Percentiles rank a stretch among this genome's conserved stretches.
phyloP scores from a whole-genome alignment of 2,888 invertebrate genomes.

The Pharmacophagus antenor region DNA sequence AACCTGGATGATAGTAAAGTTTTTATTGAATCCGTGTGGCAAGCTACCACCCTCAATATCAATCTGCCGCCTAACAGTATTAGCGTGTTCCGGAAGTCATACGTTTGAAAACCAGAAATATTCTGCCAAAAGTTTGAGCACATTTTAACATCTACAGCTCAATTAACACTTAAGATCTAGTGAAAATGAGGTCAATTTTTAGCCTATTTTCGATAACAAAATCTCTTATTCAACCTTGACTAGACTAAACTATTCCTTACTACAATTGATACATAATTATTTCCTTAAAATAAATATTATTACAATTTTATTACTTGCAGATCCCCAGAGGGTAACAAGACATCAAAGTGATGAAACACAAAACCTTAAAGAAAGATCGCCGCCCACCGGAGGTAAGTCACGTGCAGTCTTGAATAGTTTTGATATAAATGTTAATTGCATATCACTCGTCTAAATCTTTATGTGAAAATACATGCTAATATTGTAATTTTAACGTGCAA shows the following conservation, averaged over 20 bases:
- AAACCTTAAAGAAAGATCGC: slow-evolving; percentile 54
- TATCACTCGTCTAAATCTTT: neutral
- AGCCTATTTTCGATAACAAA: neutral
- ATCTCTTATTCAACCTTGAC: neutral
- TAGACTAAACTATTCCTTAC: neutral
- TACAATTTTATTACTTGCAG: slow-evolving; percentile 50
- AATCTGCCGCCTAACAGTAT: too few species aligned
- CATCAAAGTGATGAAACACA: slow-evolving; percentile 65
- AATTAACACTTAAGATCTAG: too few species aligned
- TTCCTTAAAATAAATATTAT: neutral
- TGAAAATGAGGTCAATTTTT: too few species aligned
- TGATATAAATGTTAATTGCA: neutral
- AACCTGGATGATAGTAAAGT: too few species aligned
- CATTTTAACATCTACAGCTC: too few species aligned
- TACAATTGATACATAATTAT: neutral
- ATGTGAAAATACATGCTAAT: too few species aligned
- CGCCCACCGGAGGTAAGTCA: slow-evolving; percentile 52
- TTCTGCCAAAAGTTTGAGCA: too few species aligned
- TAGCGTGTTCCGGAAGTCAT: too few species aligned
- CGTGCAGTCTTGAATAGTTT: neutral
- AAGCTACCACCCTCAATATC: too few species aligned
- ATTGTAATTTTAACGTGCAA: too few species aligned
- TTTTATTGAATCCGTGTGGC: too few species aligned
- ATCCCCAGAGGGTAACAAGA: slow-evolving; percentile 68
- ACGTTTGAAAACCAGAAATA: too few species aligned